A percentile compares a stretch with the other conserved stretches of the same genome.
phyloP scores from a whole-genome alignment of 2,797 vertebrate genomes.

The Acanthiza pusilla region DNA sequence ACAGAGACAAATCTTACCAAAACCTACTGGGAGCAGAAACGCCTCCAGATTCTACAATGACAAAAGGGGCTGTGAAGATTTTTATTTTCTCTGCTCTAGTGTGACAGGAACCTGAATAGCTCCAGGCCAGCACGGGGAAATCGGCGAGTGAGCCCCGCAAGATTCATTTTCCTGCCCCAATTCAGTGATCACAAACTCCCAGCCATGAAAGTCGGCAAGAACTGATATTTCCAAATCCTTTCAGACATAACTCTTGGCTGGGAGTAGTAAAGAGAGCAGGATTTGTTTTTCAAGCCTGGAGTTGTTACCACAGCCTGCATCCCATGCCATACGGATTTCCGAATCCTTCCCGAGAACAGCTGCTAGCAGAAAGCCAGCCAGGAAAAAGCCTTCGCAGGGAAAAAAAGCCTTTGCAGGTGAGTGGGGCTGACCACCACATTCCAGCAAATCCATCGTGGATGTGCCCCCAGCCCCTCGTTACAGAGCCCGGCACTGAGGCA shows the following conservation, averaged over 20 bases:
- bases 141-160: background rate
- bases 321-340: background rate
- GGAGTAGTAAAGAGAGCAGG: background rate
- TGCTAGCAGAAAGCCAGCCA: background rate
- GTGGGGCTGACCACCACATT: background rate
- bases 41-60: background rate
- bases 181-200: background rate
- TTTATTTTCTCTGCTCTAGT: background rate
- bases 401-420: background rate
- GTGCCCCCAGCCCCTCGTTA: background rate
- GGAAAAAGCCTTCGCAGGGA: background rate
- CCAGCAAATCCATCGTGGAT: background rate
- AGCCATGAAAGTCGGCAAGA: background rate
- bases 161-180: background rate
- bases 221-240: background rate
- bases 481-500: background rate
- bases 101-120: background rate
- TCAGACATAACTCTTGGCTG: background rate
- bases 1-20: background rate
- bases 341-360: background rate
- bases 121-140: background rate
- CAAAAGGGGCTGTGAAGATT: slow-evolving; percentile 28
- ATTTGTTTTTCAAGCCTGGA: background rate
- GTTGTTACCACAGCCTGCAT: background rate
- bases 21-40: background rate